These are phyloP conservation scores for Hafferia zeledoni DNA, from an alignment of 2,797 vertebrate genomes.

Conservation along the genomic window DNA sequence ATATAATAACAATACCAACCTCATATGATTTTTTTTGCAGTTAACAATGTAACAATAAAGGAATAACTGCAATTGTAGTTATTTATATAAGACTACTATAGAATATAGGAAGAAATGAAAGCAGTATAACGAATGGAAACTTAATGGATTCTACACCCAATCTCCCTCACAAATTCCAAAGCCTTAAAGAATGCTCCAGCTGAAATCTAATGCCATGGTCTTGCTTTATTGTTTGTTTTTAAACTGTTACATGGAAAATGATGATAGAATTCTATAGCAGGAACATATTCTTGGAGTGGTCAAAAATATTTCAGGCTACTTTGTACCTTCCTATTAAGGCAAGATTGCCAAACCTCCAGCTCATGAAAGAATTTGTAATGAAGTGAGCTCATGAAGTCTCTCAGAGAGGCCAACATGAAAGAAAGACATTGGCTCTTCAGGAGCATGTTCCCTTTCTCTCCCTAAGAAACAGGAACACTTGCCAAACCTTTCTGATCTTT, in stretches of 20 bases:
- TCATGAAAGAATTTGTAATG: background rate
- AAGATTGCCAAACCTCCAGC: background rate
- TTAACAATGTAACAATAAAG: background rate
- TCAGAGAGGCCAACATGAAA: background rate
- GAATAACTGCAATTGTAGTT: background rate
- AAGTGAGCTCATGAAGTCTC: background rate
- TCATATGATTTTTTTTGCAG: background rate
- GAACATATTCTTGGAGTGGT: background rate
- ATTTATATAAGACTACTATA: background rate
- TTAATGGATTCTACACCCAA: background rate
- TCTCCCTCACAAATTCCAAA: rapidly evolving
- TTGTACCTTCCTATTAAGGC: conserved; percentile 41
- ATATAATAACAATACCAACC: background rate
- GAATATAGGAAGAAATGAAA: background rate
- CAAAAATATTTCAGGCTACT: background rate
- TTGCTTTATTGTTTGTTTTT: conserved; percentile 22
- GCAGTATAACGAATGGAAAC: background rate
- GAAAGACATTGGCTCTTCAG: background rate
- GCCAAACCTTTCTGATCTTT: background rate
- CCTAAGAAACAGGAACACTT: background rate
- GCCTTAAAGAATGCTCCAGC: background rate
- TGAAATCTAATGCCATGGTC: background rate
- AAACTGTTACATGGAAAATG: background rate
- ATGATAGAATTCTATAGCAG: conserved; percentile 18
- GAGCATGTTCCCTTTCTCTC: background rate